These are phyloP conservation scores for Lophius piscatorius DNA, from an alignment of 2,113 vertebrate species.

Conservation along the genomic window DNA sequence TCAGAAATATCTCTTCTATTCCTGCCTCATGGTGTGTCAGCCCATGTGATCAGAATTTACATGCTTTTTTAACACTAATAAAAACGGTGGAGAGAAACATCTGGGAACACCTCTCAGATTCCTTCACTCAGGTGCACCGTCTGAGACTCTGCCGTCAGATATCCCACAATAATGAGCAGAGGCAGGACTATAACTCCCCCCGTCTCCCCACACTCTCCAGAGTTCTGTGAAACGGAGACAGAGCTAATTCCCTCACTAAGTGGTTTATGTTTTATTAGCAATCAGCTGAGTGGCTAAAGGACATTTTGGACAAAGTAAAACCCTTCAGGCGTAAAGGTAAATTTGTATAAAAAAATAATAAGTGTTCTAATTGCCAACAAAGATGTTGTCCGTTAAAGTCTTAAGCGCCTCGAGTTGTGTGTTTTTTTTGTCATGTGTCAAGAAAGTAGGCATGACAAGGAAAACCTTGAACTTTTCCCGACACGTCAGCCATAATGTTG, in stretches of 20 bases:
- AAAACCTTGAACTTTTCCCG: conserved; percentile 40
- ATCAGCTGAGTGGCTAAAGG: conserved; percentile 70
- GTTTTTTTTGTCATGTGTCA: conserved; percentile 49
- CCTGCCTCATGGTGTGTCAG: conserved; percentile 69
- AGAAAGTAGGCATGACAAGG: conserved; percentile 57
- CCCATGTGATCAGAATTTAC: conserved; percentile 68
- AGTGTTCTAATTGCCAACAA: conserved; percentile 60
- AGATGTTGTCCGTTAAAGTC: conserved; percentile 37
- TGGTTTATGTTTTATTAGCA: conserved; percentile 78
- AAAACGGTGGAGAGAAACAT: conserved; percentile 68
- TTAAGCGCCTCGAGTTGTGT: conserved; percentile 14
- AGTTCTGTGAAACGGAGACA: conserved; percentile 65
- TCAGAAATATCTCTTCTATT: conserved; percentile 73
- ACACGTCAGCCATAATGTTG: conserved; percentile 39
- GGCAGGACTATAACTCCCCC: conserved; percentile 56
- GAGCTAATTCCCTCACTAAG: conserved; percentile 76
- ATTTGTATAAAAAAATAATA: conserved; percentile 68
- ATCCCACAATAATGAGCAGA: conserved; percentile 74
- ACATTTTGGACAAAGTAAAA: conserved; percentile 65
- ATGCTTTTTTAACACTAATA: conserved; percentile 73
- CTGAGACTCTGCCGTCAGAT: conserved; percentile 65
- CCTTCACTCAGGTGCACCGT: conserved; percentile 66
- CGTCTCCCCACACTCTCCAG: conserved; percentile 56
- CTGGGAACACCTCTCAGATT: conserved; percentile 69
- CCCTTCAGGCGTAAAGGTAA: conserved; percentile 62